Conservation (phyloP, 2,888 invertebrate species). For the Acanthococcus lagerstroemiae region DNA sequence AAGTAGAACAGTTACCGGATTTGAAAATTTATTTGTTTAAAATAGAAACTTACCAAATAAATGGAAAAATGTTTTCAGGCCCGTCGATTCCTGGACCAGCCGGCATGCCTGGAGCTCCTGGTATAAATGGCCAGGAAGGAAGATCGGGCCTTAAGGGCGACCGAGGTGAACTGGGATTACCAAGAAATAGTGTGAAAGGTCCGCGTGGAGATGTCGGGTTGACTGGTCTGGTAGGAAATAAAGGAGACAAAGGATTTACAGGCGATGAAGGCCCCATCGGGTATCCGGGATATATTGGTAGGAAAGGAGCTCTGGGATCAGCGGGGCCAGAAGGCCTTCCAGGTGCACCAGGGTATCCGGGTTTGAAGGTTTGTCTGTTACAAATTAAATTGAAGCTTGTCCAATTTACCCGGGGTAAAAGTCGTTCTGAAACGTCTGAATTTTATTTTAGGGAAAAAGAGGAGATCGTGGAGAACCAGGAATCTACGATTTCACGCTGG, state of each 20-base stretch:
- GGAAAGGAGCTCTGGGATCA: slow-evolving; percentile 39
- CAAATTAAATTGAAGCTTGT: too few species aligned
- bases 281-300: slow-evolving; percentile 33
- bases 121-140: slow-evolving; percentile 54
- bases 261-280: slow-evolving; percentile 49
- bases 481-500: slow-evolving; percentile 38
- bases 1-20: too few species aligned
- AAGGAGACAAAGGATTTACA: slow-evolving; percentile 42
- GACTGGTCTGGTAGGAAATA: slow-evolving; percentile 40
- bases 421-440: not conserved
- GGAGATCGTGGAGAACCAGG: slow-evolving; percentile 42
- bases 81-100: slow-evolving; percentile 46
- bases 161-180: slow-evolving; percentile 52
- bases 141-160: slow-evolving; percentile 49
- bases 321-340: slow-evolving; percentile 47
- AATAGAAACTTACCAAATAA: not conserved
- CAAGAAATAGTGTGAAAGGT: slow-evolving; percentile 45
- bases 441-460: slow-evolving; percentile 40
- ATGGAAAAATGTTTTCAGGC: slow-evolving; percentile 42
- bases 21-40: not conserved
- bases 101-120: slow-evolving; percentile 51
- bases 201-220: slow-evolving; percentile 43
- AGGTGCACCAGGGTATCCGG: slow-evolving; percentile 46
- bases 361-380: slow-evolving; percentile 42
- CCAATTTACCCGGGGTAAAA: too few species aligned